These are phyloP conservation scores for Eupithecia centaureata DNA, from an alignment of 2,888 invertebrate genomes.

Conservation along the genomic window DNA sequence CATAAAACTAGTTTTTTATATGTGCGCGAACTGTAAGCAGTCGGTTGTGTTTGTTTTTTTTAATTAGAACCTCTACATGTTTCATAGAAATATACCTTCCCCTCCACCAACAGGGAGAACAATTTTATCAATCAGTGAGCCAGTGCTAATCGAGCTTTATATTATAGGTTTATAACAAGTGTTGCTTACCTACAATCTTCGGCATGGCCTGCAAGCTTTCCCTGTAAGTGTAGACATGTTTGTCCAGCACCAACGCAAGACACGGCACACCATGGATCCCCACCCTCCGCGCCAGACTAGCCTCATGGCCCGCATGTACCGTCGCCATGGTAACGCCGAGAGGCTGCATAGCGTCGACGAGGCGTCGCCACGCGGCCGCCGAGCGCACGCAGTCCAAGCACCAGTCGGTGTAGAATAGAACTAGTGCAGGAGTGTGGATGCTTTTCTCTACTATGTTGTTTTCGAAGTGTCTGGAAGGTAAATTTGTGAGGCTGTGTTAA, in stretches of 20 bases:
- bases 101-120: too few relatives aligned
- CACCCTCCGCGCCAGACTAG: constrained; percentile 89
- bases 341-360: constrained; percentile 94
- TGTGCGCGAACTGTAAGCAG: too few relatives aligned
- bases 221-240: constrained; percentile 92
- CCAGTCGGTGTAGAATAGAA: constrained; percentile 97
- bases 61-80: too few relatives aligned
- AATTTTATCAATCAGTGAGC: too few relatives aligned
- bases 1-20: too few relatives aligned
- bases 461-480: constrained; percentile 89
- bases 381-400: constrained; percentile 95
- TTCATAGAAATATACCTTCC: too few relatives aligned
- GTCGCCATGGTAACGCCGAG: constrained; percentile 92
- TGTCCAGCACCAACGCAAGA: constrained; percentile 91
- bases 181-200: constrained; percentile 88
- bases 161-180: not conserved
- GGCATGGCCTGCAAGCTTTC: constrained; percentile 91
- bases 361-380: constrained; percentile 92
- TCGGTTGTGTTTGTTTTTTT: too few relatives aligned
- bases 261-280: constrained; percentile 93
- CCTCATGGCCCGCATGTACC: constrained; percentile 92
- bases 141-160: too few relatives aligned
- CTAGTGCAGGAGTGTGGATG: constrained; percentile 90
- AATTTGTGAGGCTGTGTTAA: not conserved
- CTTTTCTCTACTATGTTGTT: constrained; percentile 94